These are phyloP conservation scores for Pollimyrus isidori DNA, from an alignment of 2,113 vertebrate genomes.

Conservation along the genomic window DNA sequence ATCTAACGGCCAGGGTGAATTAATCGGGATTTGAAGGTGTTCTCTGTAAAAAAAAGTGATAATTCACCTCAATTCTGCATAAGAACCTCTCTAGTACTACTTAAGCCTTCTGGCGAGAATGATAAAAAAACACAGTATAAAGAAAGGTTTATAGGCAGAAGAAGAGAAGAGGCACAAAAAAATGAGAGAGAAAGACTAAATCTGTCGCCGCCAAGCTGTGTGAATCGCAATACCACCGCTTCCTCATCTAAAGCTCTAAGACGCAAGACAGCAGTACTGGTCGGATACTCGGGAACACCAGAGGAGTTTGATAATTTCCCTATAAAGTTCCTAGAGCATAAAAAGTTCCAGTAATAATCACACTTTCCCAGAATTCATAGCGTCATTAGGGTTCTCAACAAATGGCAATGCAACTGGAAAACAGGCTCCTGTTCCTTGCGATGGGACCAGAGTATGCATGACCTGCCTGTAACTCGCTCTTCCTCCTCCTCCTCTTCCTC, in stretches of 20 bases:
- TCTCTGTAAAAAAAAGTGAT: constrained; percentile 15
- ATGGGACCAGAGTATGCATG: not conserved
- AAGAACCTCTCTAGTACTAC: constrained; percentile 16
- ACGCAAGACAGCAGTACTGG: not conserved
- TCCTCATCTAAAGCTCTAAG: not conserved
- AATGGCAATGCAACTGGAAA: not conserved
- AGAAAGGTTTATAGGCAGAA: constrained; percentile 18
- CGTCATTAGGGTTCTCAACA: not conserved
- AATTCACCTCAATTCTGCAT: constrained; percentile 15
- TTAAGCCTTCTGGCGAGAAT: constrained; percentile 12
- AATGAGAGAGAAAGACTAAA: constrained; percentile 1
- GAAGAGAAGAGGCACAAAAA: not conserved
- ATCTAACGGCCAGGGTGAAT: constrained; percentile 23
- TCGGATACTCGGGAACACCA: not conserved
- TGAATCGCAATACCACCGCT: not conserved
- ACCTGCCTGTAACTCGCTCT: not conserved
- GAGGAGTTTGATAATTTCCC: not conserved
- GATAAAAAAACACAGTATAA: constrained; percentile 1
- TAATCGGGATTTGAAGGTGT: constrained; percentile 30
- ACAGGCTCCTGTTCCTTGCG: not conserved
- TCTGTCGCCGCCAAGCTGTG: not conserved
- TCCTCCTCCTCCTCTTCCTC: not conserved
- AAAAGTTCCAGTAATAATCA: not conserved
- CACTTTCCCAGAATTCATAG: not conserved
- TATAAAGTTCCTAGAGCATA: not conserved